Base-by-base conservation (phyloP, 2,113 vertebrate species). In the Limanda limanda region DNA sequence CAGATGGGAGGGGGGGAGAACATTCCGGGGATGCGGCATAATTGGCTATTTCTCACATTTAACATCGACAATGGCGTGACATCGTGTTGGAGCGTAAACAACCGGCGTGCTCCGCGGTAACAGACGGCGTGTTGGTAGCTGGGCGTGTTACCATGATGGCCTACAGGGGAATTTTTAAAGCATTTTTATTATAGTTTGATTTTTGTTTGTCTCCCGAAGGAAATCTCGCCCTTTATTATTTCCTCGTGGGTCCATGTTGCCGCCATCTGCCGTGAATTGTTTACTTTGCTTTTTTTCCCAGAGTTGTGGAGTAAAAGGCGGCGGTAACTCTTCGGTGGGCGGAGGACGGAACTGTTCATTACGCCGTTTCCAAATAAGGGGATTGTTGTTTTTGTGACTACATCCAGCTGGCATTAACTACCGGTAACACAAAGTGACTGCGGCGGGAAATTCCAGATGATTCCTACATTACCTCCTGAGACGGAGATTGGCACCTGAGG, bases 211-310 rank as follows among this genome's bases (percentile, higher is more conserved):
- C 82, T 79, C 82, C 69, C 47, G 5, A 15, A 84, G 76, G 68
- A 86, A 87, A 89, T 85, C 61, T 78, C 27, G 24, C 14, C 73
- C 73, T 76, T 68, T 25, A 77, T 81, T 35, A 75, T 84, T 71
- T 64, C 78, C 70, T 76, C 18, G 72, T 61, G 66, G 77, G 18
- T 81, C 70, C 71, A 55, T 87, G 76, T 78, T 87, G 20, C 15
- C 64, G 2, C 88, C 91, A 91, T 92, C 87, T 93, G 92, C 84
- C 23, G 21, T 77, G 81, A 89, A 88, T 75, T 76, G 78, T 91
- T 83, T 70, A 76, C 76, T 83, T 58, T 37, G 54, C 86, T 81
- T 25, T 88, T 25, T 88, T 78, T 3, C 25, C 61, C 57, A 64
- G 76, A 77, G 63, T 82, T 78, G 69, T 13, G 13, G 25, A 81